Conservation (phyloP, 1,140 invertebrate genomes). For the Lerema accius region DNA sequence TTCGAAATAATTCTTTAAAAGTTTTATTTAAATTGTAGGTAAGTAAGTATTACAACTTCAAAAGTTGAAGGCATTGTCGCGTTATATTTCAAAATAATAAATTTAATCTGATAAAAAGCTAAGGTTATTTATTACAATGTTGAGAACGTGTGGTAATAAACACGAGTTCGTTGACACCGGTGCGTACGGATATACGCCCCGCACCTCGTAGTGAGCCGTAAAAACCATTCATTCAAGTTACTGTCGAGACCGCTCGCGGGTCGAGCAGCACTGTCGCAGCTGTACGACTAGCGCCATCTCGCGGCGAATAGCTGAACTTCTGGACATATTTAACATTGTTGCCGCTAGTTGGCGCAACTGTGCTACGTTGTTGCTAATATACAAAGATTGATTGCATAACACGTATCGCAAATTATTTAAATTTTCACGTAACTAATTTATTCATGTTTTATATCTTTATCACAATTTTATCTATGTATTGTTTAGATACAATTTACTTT, state of each 20-base stretch:
- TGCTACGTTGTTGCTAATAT: neutral
- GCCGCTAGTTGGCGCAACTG: conserved; percentile 66
- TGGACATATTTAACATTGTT: conserved; percentile 35
- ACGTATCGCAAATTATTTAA: neutral
- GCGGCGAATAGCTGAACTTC: conserved; percentile 65
- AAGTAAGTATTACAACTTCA: no score
- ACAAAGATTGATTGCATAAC: neutral
- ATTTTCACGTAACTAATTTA: no score
- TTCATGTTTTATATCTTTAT: no score
- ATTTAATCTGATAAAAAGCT: conserved; percentile 22
- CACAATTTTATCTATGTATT: no score
- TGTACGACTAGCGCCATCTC: conserved; percentile 59
- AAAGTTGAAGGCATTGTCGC: no score
- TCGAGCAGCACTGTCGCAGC: conserved; percentile 25
- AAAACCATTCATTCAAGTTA: conserved; percentile 69
- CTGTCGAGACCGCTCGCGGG: conserved; percentile 3
- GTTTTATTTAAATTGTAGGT: no score
- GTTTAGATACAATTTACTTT: no score
- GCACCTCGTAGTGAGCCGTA: conserved; percentile 59
- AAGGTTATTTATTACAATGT: conserved; percentile 36
- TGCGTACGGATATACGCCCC: conserved; percentile 62
- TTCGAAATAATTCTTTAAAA: no score
- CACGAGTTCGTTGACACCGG: conserved; percentile 69
- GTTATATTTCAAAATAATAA: neutral
- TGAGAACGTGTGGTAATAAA: conserved; percentile 53